Base-by-base conservation (phyloP, 2,113 vertebrate species). In the Verasper variegatus region DNA sequence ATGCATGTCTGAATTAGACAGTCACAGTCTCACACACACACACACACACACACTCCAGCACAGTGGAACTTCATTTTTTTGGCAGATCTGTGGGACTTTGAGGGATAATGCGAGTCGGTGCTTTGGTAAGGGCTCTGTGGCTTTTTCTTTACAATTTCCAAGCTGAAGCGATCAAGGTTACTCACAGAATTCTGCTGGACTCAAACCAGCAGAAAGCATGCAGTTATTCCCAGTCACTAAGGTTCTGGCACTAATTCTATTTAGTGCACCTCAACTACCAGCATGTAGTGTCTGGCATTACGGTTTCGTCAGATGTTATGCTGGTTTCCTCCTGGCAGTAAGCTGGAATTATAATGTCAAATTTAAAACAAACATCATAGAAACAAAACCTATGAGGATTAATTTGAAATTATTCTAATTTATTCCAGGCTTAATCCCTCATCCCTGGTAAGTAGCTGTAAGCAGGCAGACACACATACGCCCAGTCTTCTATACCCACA, bases 391-490 rank as follows among this genome's bases (percentile, higher is more conserved):
- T 83, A 69, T 74, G 75, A 83, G 89, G 90, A 92, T 92, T 92
- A 91, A 91, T 88, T 74, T 71, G 86, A 92, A 94, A 92, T 88
- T 93, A 93, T 93, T 94, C 86, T 82, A 92, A 94, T 89, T 74
- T 90, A 93, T 94, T 93, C 89, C 72, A 80, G 71, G 75, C 77
- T 68, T 91, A 93, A 92, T 91, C 89, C 86, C 71, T 85, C 70
- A 80, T 79, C 72, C 68, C 82, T 80, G 62, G 69, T 91, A 90
- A 89, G 75, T 86, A 90, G 89, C 82, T 74, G 68, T 79, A 85
- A 88, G 78, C 81, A 89, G 82, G 55, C 88, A 84, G 64, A 68
- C 61, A 65, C 74, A 67, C 80, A 74, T 31, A 31, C 45, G 21
- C 35, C 40, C 57, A 40, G 59, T 47, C 59, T 61, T n/a, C 5